Conservation (phyloP, 92 coral and sea anemone species). For the Paragorgia papillata region DNA sequence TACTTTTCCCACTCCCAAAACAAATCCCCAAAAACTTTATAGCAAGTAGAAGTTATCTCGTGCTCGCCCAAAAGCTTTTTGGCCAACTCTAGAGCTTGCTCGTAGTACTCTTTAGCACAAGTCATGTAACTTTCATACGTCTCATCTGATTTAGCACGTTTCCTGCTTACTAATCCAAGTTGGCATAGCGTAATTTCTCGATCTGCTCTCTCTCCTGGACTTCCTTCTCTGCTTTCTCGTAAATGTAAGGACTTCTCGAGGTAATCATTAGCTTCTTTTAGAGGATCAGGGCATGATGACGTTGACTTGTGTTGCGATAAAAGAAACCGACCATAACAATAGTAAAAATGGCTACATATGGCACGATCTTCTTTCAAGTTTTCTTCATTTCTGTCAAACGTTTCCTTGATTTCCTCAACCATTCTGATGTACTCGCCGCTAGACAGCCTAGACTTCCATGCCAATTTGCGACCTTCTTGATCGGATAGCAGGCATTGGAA, state of each 20-base stretch:
- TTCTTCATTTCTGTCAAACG: neutral
- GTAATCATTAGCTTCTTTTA: neutral
- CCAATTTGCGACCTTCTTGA: neutral
- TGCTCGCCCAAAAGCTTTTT: conserved; percentile 12
- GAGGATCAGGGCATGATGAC: neutral
- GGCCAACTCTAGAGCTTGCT: neutral
- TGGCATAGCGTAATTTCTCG: too few species aligned
- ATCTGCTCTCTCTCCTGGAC: neutral
- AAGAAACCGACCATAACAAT: conserved; percentile 3
- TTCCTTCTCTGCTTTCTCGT: neutral
- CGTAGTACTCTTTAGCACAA: too few species aligned
- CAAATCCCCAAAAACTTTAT: conserved; percentile 15
- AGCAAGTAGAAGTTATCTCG: neutral
- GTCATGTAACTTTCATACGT: too few species aligned
- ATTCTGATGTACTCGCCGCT: neutral
- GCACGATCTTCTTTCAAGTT: neutral
- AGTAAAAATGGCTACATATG: neutral
- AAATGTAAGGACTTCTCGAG: neutral
- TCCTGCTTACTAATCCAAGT: neutral
- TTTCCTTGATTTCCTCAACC: neutral
- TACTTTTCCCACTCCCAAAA: neutral
- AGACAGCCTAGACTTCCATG: conserved; percentile 6
- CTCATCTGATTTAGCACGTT: neutral
- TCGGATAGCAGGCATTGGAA: conserved; percentile 18
- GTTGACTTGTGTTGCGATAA: neutral